A percentile compares a stretch with the other conserved stretches of the same genome.
These are phyloP conservation scores for Ochropleura leucogaster DNA, from an alignment of 2,888 invertebrate genomes.

Conservation along the genomic window DNA sequence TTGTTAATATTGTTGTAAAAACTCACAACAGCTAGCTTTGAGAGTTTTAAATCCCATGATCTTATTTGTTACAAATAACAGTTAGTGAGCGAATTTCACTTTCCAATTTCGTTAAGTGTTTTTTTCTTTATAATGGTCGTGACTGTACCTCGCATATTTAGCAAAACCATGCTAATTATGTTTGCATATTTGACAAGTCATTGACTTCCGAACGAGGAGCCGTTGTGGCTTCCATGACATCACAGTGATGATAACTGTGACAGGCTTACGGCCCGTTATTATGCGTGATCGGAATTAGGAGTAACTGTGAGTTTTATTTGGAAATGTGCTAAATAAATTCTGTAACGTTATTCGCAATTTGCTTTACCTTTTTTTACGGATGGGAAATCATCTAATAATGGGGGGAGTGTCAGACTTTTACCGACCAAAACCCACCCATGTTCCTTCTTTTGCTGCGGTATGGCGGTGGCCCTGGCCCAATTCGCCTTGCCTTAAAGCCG, in stretches of 20 bases:
- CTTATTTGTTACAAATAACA: too few species aligned
- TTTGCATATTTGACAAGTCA: conserved; percentile 5
- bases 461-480: too few species aligned
- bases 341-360: too few species aligned
- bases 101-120: background rate
- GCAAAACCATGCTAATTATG: background rate
- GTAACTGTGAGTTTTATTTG: conserved; percentile 3
- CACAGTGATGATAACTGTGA: conserved; percentile 3
- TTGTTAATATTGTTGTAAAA: too few species aligned
- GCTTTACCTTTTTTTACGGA: too few species aligned
- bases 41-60: too few species aligned
- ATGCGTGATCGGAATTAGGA: conserved; percentile 3
- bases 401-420: too few species aligned
- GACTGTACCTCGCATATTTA: background rate
- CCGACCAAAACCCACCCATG: too few species aligned
- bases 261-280: background rate
- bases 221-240: background rate
- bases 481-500: too few species aligned
- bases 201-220: conserved; percentile 1
- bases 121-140: background rate
- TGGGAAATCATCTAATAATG: too few species aligned
- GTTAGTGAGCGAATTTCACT: background rate
- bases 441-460: too few species aligned
- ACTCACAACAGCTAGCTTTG: too few species aligned
- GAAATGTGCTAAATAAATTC: background rate